phyloP scores from a whole-genome alignment of 2,113 vertebrate genomes.

The Myiopsitta monachus region DNA sequence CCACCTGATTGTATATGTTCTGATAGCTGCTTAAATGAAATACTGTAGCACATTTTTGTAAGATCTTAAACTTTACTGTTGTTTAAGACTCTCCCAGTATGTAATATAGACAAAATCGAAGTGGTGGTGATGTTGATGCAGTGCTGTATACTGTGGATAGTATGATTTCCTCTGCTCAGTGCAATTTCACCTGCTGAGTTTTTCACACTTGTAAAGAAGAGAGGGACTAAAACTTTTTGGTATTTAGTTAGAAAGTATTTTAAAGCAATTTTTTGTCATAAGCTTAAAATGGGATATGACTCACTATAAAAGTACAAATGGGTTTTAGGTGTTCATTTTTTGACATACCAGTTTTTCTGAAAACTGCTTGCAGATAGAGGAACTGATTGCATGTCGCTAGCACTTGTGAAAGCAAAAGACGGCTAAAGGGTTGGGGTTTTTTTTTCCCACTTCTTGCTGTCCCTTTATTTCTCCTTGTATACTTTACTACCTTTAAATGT shows the following conservation, averaged over 20 bases:
- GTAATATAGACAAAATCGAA: neutral
- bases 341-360: neutral
- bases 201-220: neutral
- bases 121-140: neutral
- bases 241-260: neutral
- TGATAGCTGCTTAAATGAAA: neutral
- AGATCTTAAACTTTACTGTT: neutral
- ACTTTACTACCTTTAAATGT: neutral
- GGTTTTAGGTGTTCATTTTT: neutral
- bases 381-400: neutral
- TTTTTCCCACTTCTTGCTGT: neutral
- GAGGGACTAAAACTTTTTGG: neutral
- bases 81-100: neutral
- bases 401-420: neutral
- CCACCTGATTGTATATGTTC: neutral
- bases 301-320: neutral
- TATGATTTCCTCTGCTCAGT: neutral
- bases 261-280: neutral
- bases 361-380: neutral
- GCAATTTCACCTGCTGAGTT: neutral
- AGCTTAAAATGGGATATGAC: neutral
- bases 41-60: rapidly evolving
- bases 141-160: neutral
- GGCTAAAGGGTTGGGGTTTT: neutral
- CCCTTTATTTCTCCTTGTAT: neutral